Conservation (phyloP, 2,797 vertebrate genomes). For the Danio choprae region DNA sequence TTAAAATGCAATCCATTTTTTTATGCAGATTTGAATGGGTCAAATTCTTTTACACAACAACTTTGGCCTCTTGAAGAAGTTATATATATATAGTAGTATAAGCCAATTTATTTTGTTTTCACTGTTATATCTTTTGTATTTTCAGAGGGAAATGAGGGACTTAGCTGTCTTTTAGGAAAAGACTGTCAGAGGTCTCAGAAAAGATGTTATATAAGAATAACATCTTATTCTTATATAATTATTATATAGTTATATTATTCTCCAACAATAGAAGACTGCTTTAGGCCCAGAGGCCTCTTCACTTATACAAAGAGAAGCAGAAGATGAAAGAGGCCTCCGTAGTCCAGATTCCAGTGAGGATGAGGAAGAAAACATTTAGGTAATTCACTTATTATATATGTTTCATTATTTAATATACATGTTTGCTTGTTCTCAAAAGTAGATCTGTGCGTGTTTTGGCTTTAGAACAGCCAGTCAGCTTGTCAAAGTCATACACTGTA, state of each 20-base stretch:
- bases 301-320: slow-evolving; percentile 27
- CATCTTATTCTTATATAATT: too few species aligned
- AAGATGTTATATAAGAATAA: too few species aligned
- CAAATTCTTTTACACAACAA: too few species aligned
- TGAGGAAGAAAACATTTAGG: slow-evolving; percentile 35
- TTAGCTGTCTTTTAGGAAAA: slow-evolving; percentile 25
- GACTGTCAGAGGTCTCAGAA: slow-evolving; percentile 27
- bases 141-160: slow-evolving; percentile 30
- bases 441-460: too few species aligned
- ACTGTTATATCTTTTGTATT: slow-evolving; percentile 36
- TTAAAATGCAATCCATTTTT: too few species aligned
- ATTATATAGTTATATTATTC: background rate
- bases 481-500: too few species aligned
- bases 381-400: slow-evolving; percentile 3
- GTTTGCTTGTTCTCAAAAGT: too few species aligned
- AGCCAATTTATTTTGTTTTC: too few species aligned
- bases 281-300: slow-evolving; percentile 24
- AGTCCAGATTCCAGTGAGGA: slow-evolving; percentile 42
- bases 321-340: slow-evolving; percentile 14
- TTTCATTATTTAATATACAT: too few species aligned
- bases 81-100: background rate
- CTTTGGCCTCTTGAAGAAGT: background rate
- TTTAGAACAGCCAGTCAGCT: too few species aligned
- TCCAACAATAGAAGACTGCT: slow-evolving; percentile 33
- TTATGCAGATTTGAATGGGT: too few species aligned